phyloP scores from a whole-genome alignment of 2,888 invertebrate genomes.

The Agrochola litura region DNA sequence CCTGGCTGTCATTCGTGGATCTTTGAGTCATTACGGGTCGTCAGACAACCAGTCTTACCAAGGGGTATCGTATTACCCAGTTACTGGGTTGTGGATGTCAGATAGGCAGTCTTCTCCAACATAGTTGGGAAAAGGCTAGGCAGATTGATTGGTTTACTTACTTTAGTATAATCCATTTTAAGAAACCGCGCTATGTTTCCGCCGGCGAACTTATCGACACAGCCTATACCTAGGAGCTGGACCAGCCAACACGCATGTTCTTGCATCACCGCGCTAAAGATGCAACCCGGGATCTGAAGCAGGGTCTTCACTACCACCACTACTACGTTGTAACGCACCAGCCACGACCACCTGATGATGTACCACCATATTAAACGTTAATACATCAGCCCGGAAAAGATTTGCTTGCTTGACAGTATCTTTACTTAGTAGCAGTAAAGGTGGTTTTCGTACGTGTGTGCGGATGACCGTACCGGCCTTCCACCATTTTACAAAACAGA shows the following conservation, averaged over 20 bases:
- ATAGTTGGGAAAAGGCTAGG: no score
- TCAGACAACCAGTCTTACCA: no score
- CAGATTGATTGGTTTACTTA: conserved; percentile 50
- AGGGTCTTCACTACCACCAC: conserved; percentile 97
- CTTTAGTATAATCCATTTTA: conserved; percentile 83
- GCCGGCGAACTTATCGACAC: conserved; percentile 93
- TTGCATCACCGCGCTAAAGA: conserved; percentile 92
- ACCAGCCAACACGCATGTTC: conserved; percentile 93
- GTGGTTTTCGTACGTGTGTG: background rate
- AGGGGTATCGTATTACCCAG: no score
- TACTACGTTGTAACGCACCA: conserved; percentile 96
- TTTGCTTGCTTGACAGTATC: background rate
- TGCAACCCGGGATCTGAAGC: conserved; percentile 97
- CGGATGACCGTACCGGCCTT: no score
- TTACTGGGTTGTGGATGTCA: no score
- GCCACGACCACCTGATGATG: conserved; percentile 94
- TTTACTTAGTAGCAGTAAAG: background rate
- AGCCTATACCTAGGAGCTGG: conserved; percentile 97
- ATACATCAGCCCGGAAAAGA: background rate
- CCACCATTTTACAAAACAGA: background rate
- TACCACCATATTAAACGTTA: conserved; percentile 7
- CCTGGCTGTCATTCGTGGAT: no score
- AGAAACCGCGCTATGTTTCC: conserved; percentile 84
- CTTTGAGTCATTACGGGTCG: no score
- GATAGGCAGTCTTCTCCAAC: no score